phyloP scores from a whole-genome alignment of 1,140 invertebrate species.

The Mya arenaria region DNA sequence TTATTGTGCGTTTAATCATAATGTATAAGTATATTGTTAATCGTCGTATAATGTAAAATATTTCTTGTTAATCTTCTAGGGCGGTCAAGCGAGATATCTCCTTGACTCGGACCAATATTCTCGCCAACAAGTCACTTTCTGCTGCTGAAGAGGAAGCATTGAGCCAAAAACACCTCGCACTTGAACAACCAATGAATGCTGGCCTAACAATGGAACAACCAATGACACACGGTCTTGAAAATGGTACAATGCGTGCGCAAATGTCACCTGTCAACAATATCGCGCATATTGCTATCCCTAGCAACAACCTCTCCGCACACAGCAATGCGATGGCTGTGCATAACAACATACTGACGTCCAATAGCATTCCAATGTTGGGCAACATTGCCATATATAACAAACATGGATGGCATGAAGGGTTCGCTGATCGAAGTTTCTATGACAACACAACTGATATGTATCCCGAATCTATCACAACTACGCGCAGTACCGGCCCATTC shows the following conservation, averaged over 20 bases:
- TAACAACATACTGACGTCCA: no score
- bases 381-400: slow-evolving; percentile 43
- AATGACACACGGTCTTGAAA: no score
- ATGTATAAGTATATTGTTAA: not conserved
- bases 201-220: no score
- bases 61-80: not conserved
- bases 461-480: slow-evolving; percentile 46
- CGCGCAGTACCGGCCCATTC: slow-evolving; percentile 42
- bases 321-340: not conserved
- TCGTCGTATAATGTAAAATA: not conserved
- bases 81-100: slow-evolving; percentile 50
- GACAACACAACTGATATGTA: slow-evolving; percentile 51
- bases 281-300: not conserved
- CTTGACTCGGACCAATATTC: slow-evolving; percentile 44
- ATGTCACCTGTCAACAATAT: not conserved
- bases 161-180: slow-evolving; percentile 14
- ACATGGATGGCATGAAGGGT: slow-evolving; percentile 43
- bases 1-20: not conserved
- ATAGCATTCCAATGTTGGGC: not conserved
- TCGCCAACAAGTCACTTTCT: slow-evolving; percentile 37
- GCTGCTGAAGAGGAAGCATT: slow-evolving; percentile 30
- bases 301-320: not conserved
- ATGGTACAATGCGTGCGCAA: no score
- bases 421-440: slow-evolving; percentile 44
- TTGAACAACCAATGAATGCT: no score